Evolutionary conservation across 2,797 vertebrate genomes (phyloP).

Genomic region (Acridotheres tristis): DNA sequence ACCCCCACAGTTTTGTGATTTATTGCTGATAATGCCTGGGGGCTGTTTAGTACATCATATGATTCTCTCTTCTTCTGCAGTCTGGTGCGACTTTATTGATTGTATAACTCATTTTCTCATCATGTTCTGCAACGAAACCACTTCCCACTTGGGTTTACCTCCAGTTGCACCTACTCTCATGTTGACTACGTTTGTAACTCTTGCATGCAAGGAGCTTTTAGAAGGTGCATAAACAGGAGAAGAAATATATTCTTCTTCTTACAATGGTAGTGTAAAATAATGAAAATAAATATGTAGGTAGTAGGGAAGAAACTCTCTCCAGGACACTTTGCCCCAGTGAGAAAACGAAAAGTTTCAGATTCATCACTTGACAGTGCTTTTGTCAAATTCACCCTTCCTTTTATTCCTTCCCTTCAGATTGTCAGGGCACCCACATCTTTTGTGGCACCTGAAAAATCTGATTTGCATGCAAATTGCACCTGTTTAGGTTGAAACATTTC

Average conservation of each 20-base stretch:
- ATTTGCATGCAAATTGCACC: constrained; percentile 73
- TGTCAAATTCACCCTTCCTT: constrained; percentile 21
- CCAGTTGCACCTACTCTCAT: neutral
- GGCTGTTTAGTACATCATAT: neutral
- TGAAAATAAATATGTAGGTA: neutral
- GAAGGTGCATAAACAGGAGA: neutral
- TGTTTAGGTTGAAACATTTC: constrained; percentile 30
- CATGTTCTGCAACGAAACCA: neutral
- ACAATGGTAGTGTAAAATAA: neutral
- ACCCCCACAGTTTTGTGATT: neutral
- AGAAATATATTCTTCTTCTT: neutral
- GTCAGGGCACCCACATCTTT: constrained; percentile 55
- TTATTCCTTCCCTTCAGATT: constrained; percentile 33
- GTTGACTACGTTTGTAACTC: neutral
- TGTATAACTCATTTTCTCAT: constrained; percentile 43
- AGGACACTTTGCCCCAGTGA: neutral
- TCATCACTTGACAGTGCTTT: neutral
- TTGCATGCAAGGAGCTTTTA: neutral
- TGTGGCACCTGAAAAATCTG: constrained; percentile 68
- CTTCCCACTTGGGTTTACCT: constrained; percentile 14
- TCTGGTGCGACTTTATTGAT: constrained; percentile 31
- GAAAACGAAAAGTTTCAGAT: neutral
- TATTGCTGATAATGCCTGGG: neutral
- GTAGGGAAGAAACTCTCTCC: neutral
- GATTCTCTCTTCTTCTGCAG: neutral